Base-by-base conservation (phyloP, 2,797 vertebrate genomes). In the Ispidina lecontei region DNA sequence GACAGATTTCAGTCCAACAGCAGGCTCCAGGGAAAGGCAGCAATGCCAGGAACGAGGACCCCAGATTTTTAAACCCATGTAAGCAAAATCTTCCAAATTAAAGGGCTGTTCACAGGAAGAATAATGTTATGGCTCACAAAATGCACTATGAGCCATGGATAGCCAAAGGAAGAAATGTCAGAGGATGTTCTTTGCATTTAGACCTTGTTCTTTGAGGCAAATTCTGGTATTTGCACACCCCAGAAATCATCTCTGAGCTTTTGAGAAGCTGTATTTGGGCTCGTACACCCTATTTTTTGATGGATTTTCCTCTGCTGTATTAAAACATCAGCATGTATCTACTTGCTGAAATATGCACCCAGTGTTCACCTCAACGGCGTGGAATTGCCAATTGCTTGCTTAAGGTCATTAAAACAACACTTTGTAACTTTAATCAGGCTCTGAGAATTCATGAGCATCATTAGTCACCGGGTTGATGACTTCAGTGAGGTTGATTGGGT, bases 341-440 rank as follows among this genome's bases (percentile, higher is more conserved):
- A 3, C 29, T 68, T 49, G 49, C 64, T 91, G 70, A 88, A 96
- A 83, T 76, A 83, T 8, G n/a, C 47, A 70, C 43, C 49, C 67
- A 55, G 41, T 41, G 55, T 56, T 91, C 89, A 92, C 76, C 79
- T 84, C 81, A 59, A 37, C 37, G 65, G 43, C 46, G 74, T 31
- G 84, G 73, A 90, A 93, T 28, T 89, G 92, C 76, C 87, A 91
- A 47, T 39, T 82, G 84, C 69, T 89, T 59, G 68, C 65, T 83
- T 69, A 78, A 94, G 68, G 84, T 94, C 79, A 89, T 91, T 95
- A 91, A 95, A 95, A 94, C 76, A 93, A 92, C 81, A 89, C 41
- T 89, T 89, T 83, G 65, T 89, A 86, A 90, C 87, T 95, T 96
- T 88, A 95, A 39, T 93, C 89, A 95, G 92, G 49, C 86, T 84